These are phyloP conservation scores for Typhlichthys subterraneus DNA, from an alignment of 2,797 vertebrate genomes.

Conservation along the genomic window DNA sequence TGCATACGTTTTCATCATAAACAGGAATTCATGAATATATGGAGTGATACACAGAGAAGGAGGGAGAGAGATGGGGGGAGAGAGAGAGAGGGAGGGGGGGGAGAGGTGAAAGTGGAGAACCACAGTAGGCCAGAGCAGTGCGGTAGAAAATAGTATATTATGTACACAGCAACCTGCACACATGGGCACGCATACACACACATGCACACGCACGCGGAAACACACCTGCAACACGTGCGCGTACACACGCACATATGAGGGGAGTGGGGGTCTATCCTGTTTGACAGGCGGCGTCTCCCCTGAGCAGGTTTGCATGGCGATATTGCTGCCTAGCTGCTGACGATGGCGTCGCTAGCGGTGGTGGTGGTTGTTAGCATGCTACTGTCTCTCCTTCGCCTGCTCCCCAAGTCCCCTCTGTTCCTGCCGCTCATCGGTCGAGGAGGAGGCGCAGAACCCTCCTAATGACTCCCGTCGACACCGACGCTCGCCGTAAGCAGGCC, in stretches of 20 bases:
- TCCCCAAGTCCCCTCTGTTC: slow-evolving; percentile 51
- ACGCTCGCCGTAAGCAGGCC: slow-evolving; percentile 47
- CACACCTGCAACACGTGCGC: not conserved
- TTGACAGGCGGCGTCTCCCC: slow-evolving; percentile 72
- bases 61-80: slow-evolving; percentile 50
- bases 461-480: slow-evolving; percentile 75
- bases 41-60: slow-evolving; percentile 65
- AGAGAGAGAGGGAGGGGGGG: slow-evolving; percentile 31
- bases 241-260: slow-evolving; percentile 1
- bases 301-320: slow-evolving; percentile 46
- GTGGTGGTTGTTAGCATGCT: slow-evolving; percentile 63
- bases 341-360: slow-evolving; percentile 43
- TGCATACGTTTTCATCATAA: slow-evolving; percentile 83
- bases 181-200: not conserved
- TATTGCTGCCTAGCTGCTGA: slow-evolving; percentile 12
- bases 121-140: slow-evolving; percentile 60
- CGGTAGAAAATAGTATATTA: slow-evolving; percentile 40
- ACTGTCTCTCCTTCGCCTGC: slow-evolving; percentile 43
- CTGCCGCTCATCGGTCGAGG: slow-evolving; percentile 60
- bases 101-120: slow-evolving; percentile 51
- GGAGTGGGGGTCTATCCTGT: slow-evolving; percentile 21
- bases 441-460: slow-evolving; percentile 50
- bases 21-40: slow-evolving; percentile 84
- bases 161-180: slow-evolving; percentile 48
- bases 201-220: not conserved